Conservation (phyloP, 2,888 invertebrate genomes). For the Oscheius sp. region DNA sequence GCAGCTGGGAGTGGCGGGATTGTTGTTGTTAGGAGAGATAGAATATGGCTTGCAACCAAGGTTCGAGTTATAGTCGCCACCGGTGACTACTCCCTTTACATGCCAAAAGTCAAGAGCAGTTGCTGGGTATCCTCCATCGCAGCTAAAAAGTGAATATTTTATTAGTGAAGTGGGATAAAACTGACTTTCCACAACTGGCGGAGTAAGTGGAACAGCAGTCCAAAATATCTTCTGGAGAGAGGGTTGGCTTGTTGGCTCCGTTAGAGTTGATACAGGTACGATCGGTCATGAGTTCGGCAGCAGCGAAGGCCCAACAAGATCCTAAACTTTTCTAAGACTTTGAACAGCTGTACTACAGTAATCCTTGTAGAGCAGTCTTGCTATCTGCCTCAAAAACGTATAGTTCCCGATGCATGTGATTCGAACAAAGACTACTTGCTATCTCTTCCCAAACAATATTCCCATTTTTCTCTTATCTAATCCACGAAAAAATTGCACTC, state of each 20-base stretch:
- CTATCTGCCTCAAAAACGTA: no score
- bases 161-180: constrained; percentile 52
- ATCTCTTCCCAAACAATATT: no score
- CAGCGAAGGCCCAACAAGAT: constrained; percentile 53
- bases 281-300: constrained; percentile 65
- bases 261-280: constrained; percentile 70
- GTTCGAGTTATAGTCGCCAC: constrained; percentile 28
- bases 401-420: no score
- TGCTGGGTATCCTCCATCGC: constrained; percentile 78
- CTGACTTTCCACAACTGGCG: constrained; percentile 69
- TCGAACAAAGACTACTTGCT: no score
- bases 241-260: constrained; percentile 61
- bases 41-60: constrained; percentile 35
- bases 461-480: no score
- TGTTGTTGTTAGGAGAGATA: constrained; percentile 19
- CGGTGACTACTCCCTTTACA: constrained; percentile 44
- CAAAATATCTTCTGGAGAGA: constrained; percentile 71
- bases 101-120: constrained; percentile 81
- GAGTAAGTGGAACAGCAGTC: constrained; percentile 70
- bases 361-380: no score
- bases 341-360: no score
- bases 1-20: constrained; percentile 16
- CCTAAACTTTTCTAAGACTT: no score
- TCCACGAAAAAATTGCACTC: no score
- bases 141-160: constrained; percentile 34